These are phyloP conservation scores for Tyto alba DNA, from an alignment of 2,113 vertebrate species.

Conservation along the genomic window DNA sequence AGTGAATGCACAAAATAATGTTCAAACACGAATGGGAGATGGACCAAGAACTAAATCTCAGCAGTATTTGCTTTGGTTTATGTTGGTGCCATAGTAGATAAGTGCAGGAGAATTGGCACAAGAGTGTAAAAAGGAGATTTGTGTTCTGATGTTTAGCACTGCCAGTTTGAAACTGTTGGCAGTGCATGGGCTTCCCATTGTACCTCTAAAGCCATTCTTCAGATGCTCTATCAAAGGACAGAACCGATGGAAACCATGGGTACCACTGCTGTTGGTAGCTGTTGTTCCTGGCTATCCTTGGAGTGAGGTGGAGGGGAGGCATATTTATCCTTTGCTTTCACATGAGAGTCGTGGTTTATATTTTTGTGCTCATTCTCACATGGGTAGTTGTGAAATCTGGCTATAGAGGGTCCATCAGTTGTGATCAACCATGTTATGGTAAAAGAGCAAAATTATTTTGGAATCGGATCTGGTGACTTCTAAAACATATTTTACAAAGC, in stretches of 20 bases:
- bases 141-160: neutral
- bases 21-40: neutral
- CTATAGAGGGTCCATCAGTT: neutral
- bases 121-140: neutral
- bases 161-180: neutral
- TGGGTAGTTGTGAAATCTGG: neutral
- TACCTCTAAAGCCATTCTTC: neutral
- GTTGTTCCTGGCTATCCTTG: neutral
- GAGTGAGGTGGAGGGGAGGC: neutral
- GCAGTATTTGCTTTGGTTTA: neutral
- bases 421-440: neutral
- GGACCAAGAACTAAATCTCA: neutral
- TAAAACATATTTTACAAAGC: neutral
- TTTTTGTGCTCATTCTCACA: accelerated
- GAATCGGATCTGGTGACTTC: neutral
- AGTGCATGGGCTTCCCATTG: neutral
- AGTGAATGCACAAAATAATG: neutral
- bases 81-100: neutral
- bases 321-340: neutral
- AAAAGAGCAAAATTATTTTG: neutral
- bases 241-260: neutral
- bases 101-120: neutral
- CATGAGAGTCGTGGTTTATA: neutral
- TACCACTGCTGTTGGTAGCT: neutral
- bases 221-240: neutral